Base-by-base conservation (phyloP, 2,797 vertebrate species). In the Amphiprion clarkii region DNA sequence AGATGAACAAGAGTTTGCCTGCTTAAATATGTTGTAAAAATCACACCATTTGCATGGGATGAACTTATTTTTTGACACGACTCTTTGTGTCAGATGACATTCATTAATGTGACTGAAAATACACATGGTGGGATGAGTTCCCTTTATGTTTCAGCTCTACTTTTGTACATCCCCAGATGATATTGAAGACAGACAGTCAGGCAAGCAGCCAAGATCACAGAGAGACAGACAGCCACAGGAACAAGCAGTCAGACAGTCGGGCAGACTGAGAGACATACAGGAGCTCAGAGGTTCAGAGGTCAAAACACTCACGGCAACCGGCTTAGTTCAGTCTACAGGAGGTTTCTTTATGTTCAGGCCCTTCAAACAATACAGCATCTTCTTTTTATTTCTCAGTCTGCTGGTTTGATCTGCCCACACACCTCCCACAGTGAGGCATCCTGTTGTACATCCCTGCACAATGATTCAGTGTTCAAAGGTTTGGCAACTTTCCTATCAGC, bases 231-330 rank as follows among this genome's bases (percentile, higher is more conserved):
- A 62, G 72, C 67, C 78, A 77, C 71, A 74, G 74, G 80, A 67
- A 53, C 39, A 62, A 69, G 75, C 79, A 59, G 55, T 51, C 68
- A 75, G 79, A 80, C 75, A 49, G 55, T 33, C 80, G 71, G 62
- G 59, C 81, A 84, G 78, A 75, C 86, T 11, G 54, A 69, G 44
- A 89, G 82, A 75, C 64, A 72, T 82, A 82, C 79, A 78, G 83
- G 83, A 86, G 83, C 82, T 86, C 76, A 62, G 53, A 6, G 63
- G 84, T 85, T 82, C 70, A 72, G 48, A 80, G 89, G 88, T 92
- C 85, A 91, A 81, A 83, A 78, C 84, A 67, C 58, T 89, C 82
- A 74, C 53, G 51, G 76, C 76, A 81, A 74, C 70, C 71, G 23
- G 69, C 70, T 48, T 60, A 59, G 74, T 65, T 79, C 25, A 16